Evolutionary conservation across 2,797 vertebrate species (phyloP), one percentile per base, ranked within the genome.

Genomic region (Sebastes matsubarae): DNA sequence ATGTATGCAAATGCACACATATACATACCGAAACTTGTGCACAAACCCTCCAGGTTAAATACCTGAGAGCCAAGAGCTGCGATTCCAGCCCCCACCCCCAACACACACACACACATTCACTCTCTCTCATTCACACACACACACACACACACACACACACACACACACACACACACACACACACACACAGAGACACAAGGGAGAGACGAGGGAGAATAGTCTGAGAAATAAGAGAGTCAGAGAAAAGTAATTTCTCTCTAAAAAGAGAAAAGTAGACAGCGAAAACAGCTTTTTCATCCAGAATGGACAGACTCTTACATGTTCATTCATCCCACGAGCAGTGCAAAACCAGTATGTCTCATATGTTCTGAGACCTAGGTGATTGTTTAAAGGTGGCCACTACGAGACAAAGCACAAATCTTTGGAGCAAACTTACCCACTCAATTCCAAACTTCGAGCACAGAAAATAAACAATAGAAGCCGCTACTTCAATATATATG

Each of bases 41-140:
- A 85, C 80, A 84, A 77, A 84, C 8, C 72, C 90, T 81, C 18
- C 52, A 84, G 83, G 89, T 87, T 65, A 92, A 89, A 93, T 92
- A 93, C 87, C 90, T 87, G 81, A 73, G 54, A 90, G 80, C 78
- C 73, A 90, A 81, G 79, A 71, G 79, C 87, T 12, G 32, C 63
- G 83, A 69, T 72, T 66, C 59, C 61, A 77, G 36, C 71, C 70
- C 30, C 67, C 18, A 72, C 72, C 77, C 74, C 78, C 71, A 67
- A 81, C 55, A 36, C 34, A 36, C 34, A 36, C 34, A 36, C 34
- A 36, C 34, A 36, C 34, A 34, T 36, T 36, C 34, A 36, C 34
- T 2, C 34, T 4, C 34, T 36, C 34, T 36, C 34, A 4, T 4
- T 34, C 32, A 4, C 32, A 59, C 30, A 78, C 9, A 75, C 34